Base-by-base conservation (phyloP, 2,797 vertebrate genomes). In the Craterocephalus amniculus region DNA sequence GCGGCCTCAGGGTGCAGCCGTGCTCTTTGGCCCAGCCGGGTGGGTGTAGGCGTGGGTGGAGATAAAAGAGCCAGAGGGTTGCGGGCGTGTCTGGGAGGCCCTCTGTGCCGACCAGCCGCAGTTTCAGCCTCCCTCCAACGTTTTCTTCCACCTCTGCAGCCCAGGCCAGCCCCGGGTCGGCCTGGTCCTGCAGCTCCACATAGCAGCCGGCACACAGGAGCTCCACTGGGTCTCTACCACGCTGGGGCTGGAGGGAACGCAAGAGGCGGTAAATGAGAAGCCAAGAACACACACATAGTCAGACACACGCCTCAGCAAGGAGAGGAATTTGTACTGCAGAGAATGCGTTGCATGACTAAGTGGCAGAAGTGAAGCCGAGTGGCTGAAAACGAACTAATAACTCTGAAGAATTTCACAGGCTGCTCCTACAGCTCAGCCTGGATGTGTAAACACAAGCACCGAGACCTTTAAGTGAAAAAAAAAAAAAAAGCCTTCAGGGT, bases 1-100 rank as follows among this genome's bases (percentile, higher is more conserved):
- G 97, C 31, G 97, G 97, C 62, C 93, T 95, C 74, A 99, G 92
- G 63, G 89, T 92, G 70, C 93, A 96, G 67, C 93, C 92, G 0
- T 96, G 95, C 22, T 96, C 94, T 88, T 93, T 88, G 76, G 97
- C 96, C 98, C 97, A 99, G 35, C 97, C 97, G 6, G 96, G 92
- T 58, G 97, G 95, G 90, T 98, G 97, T 78, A 99, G 95, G 75
- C 95, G 94, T 4, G 97, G 96, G 90, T 97, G 95, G 85, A 99
- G 93, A 88, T 98, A 99, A 90, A 97, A 99, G 3, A 97, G 89
- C 96, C 97, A 97, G 9, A 95, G 91, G 91, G 95, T 95, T 14
- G 94, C 86, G 16, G 95, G 93, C 45, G 92, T 92, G 62, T 88
- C 91, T n/a, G 96, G 94, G 48, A 92, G 93, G 48, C 92, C 92